Percentiles rank a stretch among this genome's conserved stretches.
Evolutionary conservation across 2,113 vertebrate species (phyloP).

Genomic region (Ranitomeya imitator): DNA sequence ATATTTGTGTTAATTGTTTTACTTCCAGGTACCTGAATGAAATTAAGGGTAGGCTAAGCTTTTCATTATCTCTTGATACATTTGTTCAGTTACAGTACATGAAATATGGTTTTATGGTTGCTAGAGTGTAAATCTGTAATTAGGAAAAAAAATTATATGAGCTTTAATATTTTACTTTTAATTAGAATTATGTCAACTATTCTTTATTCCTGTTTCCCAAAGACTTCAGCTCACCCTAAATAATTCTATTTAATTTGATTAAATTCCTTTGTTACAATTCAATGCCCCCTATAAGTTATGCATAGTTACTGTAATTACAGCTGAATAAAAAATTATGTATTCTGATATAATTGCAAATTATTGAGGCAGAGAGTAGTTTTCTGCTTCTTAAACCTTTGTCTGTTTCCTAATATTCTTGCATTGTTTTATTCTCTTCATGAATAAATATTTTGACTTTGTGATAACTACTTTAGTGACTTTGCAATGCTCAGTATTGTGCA

Average conservation of each 20-base stretch:
- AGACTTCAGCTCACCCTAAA: constrained; percentile 36
- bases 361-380: constrained; percentile 42
- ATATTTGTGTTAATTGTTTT: constrained; percentile 10
- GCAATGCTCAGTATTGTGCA: not conserved
- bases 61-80: constrained; percentile 43
- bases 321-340: constrained; percentile 48
- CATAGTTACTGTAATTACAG: constrained; percentile 53
- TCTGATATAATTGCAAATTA: constrained; percentile 53
- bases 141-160: constrained; percentile 12
- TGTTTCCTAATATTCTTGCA: not conserved
- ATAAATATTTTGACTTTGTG: constrained; percentile 25
- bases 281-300: constrained; percentile 45
- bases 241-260: constrained; percentile 48
- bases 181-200: constrained; percentile 49
- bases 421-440: constrained; percentile 21
- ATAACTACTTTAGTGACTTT: constrained; percentile 31
- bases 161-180: constrained; percentile 49
- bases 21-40: constrained; percentile 9
- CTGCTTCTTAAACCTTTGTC: constrained; percentile 7
- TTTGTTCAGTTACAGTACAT: constrained; percentile 19
- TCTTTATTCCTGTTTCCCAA: constrained; percentile 40
- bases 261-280: constrained; percentile 52
- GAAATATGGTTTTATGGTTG: not conserved
- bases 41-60: constrained; percentile 10
- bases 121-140: constrained; percentile 28